phyloP scores from a whole-genome alignment of 2,113 vertebrate species.

The Podarcis muralis region DNA sequence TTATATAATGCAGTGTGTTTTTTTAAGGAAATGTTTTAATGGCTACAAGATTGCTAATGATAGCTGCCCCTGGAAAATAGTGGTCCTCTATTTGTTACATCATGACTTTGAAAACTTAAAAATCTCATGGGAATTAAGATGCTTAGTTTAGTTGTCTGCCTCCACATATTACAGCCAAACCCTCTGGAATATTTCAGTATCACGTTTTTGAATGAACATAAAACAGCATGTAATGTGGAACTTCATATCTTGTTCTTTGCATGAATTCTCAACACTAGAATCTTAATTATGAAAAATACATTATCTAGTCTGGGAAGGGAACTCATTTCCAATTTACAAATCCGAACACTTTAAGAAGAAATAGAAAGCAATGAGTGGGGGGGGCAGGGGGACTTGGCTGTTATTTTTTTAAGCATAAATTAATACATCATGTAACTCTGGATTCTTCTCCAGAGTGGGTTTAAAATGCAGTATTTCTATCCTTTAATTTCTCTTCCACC shows the following conservation, averaged over 20 bases:
- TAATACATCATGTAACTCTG: neutral
- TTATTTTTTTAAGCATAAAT: neutral
- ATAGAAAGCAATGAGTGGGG: neutral
- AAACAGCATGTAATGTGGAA: neutral
- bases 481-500: slow-evolving; percentile 52
- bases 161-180: neutral
- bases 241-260: neutral
- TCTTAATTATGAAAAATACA: neutral
- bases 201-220: neutral
- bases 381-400: neutral
- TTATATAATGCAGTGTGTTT: neutral
- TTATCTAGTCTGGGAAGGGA: neutral
- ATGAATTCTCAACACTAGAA: neutral
- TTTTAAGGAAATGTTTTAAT: neutral
- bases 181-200: neutral
- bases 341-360: neutral
- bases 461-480: slow-evolving; percentile 50
- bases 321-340: neutral
- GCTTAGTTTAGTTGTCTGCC: neutral
- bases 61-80: neutral
- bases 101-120: neutral
- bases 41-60: neutral
- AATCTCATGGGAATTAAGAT: neutral
- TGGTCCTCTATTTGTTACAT: neutral
- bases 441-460: slow-evolving; percentile 26